phyloP scores from a whole-genome alignment of 2,888 invertebrate genomes.

The Chouioia cunea region DNA sequence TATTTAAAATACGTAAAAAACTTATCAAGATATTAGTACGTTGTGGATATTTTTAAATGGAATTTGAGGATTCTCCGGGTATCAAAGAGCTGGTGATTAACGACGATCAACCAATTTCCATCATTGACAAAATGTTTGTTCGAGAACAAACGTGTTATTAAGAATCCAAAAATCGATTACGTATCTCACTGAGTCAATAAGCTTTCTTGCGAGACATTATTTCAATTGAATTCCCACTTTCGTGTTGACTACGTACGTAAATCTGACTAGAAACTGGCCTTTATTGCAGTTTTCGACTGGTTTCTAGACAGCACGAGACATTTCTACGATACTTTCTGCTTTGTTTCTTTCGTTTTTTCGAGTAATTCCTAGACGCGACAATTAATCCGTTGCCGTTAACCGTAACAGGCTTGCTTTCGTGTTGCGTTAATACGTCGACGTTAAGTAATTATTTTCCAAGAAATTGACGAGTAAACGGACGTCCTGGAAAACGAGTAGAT shows the following conservation, averaged over 20 bases:
- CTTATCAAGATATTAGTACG: conserved; percentile 27
- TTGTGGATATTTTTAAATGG: conserved; percentile 16
- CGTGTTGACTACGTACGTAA: too few species aligned
- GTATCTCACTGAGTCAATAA: neutral
- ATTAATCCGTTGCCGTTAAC: too few species aligned
- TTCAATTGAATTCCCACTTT: too few species aligned
- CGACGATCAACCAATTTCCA: neutral
- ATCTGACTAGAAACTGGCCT: conserved; percentile 26
- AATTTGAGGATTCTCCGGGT: neutral
- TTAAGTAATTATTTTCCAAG: too few species aligned
- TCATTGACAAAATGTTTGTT: neutral
- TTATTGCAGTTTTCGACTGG: conserved; percentile 36
- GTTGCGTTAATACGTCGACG: too few species aligned
- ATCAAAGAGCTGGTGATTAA: neutral
- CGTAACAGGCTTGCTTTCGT: too few species aligned
- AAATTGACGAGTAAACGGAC: too few species aligned
- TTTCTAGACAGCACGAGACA: conserved; percentile 22
- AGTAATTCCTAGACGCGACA: too few species aligned
- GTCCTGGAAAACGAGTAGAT: neutral
- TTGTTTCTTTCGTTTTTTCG: too few species aligned
- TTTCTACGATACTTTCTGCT: too few species aligned
- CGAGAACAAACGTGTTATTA: neutral
- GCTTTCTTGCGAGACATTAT: neutral
- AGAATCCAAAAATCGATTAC: too few species aligned
- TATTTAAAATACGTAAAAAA: conserved; percentile 18